Percentiles rank a stretch among this genome's conserved stretches.
These are phyloP conservation scores for Sturnus vulgaris DNA, from an alignment of 2,113 vertebrate species.

Conservation along the genomic window DNA sequence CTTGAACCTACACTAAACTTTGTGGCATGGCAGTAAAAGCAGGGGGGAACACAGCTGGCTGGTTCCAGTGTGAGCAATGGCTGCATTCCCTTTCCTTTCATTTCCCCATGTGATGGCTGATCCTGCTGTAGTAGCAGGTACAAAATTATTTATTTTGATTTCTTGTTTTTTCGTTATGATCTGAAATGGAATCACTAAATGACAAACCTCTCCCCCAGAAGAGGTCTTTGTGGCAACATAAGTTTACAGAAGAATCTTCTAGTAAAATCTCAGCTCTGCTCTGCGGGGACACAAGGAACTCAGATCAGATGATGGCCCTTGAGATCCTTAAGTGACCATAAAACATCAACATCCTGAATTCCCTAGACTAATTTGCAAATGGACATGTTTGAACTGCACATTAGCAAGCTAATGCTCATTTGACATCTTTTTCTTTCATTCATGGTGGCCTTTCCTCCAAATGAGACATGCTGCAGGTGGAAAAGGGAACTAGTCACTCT, in stretches of 20 bases:
- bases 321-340: background rate
- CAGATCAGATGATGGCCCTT: background rate
- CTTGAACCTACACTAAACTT: background rate
- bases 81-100: background rate
- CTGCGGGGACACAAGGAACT: background rate
- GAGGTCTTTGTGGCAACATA: background rate
- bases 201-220: background rate
- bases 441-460: background rate
- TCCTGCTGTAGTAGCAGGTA: background rate
- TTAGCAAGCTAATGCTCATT: slow-evolving; percentile 7
- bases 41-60: background rate
- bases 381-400: background rate
- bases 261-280: background rate
- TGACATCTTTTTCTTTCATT: background rate
- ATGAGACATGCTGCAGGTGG: background rate
- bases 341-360: background rate
- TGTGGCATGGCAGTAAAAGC: fast-evolving
- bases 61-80: background rate
- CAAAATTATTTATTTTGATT: background rate
- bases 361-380: background rate
- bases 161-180: background rate
- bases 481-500: background rate
- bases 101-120: fast-evolving
- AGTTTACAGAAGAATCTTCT: background rate
- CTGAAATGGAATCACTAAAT: background rate